Evolutionary conservation across 1,140 invertebrate genomes (phyloP).

Genomic region (Diplogasteroides magnus): DNA sequence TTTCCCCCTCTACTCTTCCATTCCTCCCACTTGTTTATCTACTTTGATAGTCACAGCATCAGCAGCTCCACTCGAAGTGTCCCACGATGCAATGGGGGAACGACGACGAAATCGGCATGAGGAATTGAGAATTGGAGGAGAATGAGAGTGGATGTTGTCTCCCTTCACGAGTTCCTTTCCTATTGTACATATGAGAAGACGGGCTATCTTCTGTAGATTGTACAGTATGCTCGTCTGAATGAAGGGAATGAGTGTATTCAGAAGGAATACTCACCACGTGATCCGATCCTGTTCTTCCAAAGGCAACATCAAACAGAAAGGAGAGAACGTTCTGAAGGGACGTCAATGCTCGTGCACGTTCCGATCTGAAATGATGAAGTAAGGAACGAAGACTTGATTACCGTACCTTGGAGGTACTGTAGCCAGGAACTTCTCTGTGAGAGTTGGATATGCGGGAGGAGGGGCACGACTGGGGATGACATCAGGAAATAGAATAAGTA

Average conservation of each 20-base stretch:
- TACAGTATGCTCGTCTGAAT: conserved; percentile 56
- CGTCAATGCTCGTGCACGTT: not conserved
- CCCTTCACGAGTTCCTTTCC: conserved; percentile 75
- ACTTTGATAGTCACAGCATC: conserved; percentile 93
- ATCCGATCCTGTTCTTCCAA: conserved; percentile 52
- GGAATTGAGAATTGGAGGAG: conserved; percentile 31
- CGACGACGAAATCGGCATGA: conserved; percentile 70
- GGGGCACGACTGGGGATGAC: not conserved
- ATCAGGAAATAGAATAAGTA: not conserved
- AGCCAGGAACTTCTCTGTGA: not conserved
- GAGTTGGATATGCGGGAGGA: not conserved
- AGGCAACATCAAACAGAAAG: conserved; percentile 47
- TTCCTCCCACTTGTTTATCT: too few relatives aligned
- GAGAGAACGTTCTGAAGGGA: conserved; percentile 30
- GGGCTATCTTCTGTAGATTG: conserved; percentile 27
- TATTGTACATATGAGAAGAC: conserved; percentile 35
- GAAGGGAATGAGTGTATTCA: conserved; percentile 61
- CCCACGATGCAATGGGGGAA: conserved; percentile 84
- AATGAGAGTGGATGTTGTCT: conserved; percentile 66
- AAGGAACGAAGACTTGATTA: not conserved
- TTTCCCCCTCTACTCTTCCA: too few relatives aligned
- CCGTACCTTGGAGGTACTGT: not conserved
- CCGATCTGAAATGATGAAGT: not conserved
- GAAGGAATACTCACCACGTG: conserved; percentile 75
- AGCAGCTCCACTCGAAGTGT: conserved; percentile 88